A percentile compares a stretch with the other conserved stretches of the same genome.
phyloP scores from a whole-genome alignment of 2,113 vertebrate genomes.

The Chauna torquata region DNA sequence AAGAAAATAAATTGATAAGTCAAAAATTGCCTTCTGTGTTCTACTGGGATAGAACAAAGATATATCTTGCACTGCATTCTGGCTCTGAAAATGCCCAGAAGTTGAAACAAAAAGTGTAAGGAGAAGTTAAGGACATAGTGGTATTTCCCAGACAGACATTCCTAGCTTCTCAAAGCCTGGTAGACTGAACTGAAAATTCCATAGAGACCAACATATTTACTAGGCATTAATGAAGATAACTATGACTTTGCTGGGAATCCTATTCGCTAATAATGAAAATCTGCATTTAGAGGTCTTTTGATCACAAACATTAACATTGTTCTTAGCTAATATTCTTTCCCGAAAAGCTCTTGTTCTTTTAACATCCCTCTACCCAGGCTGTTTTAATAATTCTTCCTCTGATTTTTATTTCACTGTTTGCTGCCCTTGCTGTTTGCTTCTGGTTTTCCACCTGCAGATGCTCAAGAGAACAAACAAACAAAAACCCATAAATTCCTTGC shows the following conservation, averaged over 20 bases:
- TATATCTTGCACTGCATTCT: background rate
- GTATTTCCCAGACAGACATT: fast-evolving
- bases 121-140: background rate
- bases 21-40: background rate
- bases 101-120: background rate
- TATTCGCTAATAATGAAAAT: background rate
- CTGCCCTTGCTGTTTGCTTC: background rate
- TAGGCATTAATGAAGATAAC: background rate
- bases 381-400: background rate
- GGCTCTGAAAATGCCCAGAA: background rate
- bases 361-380: background rate
- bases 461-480: background rate
- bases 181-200: background rate
- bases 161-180: background rate
- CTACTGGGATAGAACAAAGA: background rate
- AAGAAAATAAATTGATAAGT: background rate
- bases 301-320: background rate
- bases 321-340: background rate
- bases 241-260: background rate
- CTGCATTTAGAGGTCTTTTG: background rate
- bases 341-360: background rate
- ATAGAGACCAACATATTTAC: background rate
- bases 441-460: background rate
- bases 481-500: background rate
- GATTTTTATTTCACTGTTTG: background rate